Evolutionary conservation across 35 echinoderm and acorn worm genomes (phyloP), one percentile per base, ranked within the genome.

Genomic region (Lytechinus variegatus): DNA sequence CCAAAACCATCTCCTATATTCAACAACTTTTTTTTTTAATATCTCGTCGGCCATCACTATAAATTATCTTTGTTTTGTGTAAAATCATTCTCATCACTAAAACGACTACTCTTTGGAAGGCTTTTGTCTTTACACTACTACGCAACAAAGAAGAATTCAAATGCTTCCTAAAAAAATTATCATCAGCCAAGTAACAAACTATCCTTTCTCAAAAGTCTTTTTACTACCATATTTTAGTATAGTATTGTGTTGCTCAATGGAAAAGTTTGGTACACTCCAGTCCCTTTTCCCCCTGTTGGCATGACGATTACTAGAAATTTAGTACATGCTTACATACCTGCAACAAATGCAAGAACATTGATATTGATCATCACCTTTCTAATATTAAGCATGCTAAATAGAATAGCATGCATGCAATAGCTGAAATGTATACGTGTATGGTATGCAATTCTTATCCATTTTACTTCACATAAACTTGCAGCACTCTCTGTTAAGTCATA

Each of bases 71-170:
- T 79, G 16, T 28, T 24, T 44, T 79, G 16, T 79, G 66, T 79
- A 79, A 79, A 93, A 53, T 33, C 53, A 93, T 57, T 93, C 92
- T 93, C 92, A 55, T n/a, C 92, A 55, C 52, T 93, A 57, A 44
- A 52, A 90, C 13, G 9, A 21, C 92, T 93, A 93, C 53, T 55
- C 92, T 93, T 93, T 93, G 92, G 92, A 93, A 93, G 92, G 92
- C 92, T 93, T 93, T 54, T 33, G 52, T 93, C 52, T 93, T 57
- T 54, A 93, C 92, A 93, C 92, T 93, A 90, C 52, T 93, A 90
- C 52, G 88, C 88, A 90, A 54, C 29, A 90, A 90, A 90, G 66
- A 24, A 79, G 66, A 79, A 79, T 79, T 16, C 19, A 79, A 79
- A 79, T 21, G 12, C n/a, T 16, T 79, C 66, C 66, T 79, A 79